Evolutionary conservation across 1,140 invertebrate species (phyloP).

Genomic region (Anastrepha ludens): DNA sequence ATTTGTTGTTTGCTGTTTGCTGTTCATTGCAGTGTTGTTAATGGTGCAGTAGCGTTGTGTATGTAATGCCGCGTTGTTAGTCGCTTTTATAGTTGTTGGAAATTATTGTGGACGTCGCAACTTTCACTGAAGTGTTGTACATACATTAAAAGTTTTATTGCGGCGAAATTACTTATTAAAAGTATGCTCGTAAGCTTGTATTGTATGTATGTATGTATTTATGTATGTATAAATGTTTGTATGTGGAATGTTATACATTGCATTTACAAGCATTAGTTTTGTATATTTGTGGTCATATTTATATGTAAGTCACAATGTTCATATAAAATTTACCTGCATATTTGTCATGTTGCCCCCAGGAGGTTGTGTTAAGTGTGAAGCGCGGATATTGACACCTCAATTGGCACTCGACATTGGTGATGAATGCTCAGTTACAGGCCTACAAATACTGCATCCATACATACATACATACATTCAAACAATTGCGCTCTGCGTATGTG

Average conservation of each 20-base stretch:
- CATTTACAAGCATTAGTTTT: not conserved
- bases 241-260: not conserved
- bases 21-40: slow-evolving; percentile 9
- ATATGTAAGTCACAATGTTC: not conserved
- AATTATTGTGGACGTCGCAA: slow-evolving; percentile 24
- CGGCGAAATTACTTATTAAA: slow-evolving; percentile 5
- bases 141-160: slow-evolving; percentile 38
- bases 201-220: not conserved
- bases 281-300: not conserved
- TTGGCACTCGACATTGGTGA: not conserved
- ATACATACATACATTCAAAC: not conserved
- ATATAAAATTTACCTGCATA: not conserved
- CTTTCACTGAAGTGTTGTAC: slow-evolving; percentile 35
- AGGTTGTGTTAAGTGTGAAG: slow-evolving; percentile 28
- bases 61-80: not conserved
- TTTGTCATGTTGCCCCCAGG: not conserved
- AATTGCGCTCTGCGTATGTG: not conserved
- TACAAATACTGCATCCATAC: not conserved
- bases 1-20: not conserved
- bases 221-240: no score
- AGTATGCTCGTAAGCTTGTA: not conserved
- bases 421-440: slow-evolving; percentile 5
- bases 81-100: slow-evolving; percentile 30
- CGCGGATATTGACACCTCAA: slow-evolving; percentile 18
- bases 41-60: not conserved